Percentiles rank a stretch among this genome's conserved stretches.
Evolutionary conservation across 2,888 invertebrate genomes (phyloP).

Genomic region (Noctua pronuba): DNA sequence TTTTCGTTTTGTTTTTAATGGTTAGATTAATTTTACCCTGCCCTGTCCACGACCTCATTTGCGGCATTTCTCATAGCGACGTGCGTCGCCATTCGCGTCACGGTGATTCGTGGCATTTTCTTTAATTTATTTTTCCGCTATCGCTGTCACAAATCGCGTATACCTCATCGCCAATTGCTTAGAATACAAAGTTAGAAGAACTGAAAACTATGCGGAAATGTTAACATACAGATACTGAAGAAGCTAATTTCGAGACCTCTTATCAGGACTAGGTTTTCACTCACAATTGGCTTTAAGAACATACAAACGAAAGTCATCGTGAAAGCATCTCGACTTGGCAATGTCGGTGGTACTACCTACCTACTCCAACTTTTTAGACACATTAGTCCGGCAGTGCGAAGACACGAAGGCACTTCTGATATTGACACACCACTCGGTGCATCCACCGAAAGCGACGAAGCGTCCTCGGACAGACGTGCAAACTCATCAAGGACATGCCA

Average conservation of each 20-base stretch:
- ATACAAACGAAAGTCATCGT: slow-evolving; percentile 37
- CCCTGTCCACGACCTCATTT: not conserved
- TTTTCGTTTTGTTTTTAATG: not conserved
- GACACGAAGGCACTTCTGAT: slow-evolving; percentile 57
- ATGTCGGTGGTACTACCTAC: slow-evolving; percentile 18
- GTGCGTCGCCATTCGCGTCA: not conserved
- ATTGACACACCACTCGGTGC: slow-evolving; percentile 75
- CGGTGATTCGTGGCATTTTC: not conserved
- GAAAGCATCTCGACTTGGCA: slow-evolving; percentile 35
- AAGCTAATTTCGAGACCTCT: slow-evolving; percentile 30
- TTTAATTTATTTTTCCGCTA: not conserved
- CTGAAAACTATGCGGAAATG: slow-evolving; percentile 30
- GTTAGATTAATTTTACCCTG: not conserved
- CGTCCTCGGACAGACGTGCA: slow-evolving; percentile 57
- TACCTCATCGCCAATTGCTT: not conserved
- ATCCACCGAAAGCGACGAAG: slow-evolving; percentile 51
- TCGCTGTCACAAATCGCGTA: not conserved
- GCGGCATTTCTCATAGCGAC: not conserved
- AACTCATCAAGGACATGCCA: slow-evolving; percentile 61
- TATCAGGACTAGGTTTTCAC: slow-evolving; percentile 11
- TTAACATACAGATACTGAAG: slow-evolving; percentile 1
- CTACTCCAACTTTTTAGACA: slow-evolving; percentile 50
- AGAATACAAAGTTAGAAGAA: not conserved
- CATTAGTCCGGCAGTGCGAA: slow-evolving; percentile 50
- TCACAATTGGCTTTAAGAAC: slow-evolving; percentile 33